phyloP scores from a whole-genome alignment of 2,113 vertebrate species.

The Erythrocercus mccallii region DNA sequence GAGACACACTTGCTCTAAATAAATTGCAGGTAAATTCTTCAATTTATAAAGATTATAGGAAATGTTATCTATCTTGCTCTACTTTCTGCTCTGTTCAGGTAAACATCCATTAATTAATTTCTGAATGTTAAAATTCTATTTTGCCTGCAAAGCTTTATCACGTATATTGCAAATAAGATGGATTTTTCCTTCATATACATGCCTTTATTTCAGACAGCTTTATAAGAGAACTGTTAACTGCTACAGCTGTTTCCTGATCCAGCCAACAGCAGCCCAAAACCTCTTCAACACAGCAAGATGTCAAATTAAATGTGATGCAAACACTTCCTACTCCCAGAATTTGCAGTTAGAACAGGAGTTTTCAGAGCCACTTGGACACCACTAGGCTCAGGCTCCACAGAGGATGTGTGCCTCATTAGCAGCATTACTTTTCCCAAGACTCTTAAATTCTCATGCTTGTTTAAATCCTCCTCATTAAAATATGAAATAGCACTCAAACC shows the following conservation, averaged over 20 bases:
- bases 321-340: neutral
- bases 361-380: neutral
- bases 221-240: neutral
- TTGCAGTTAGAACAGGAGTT: neutral
- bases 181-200: neutral
- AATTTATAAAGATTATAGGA: neutral
- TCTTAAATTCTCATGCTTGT: neutral
- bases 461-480: neutral
- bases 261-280: neutral
- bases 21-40: neutral
- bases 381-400: neutral
- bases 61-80: neutral
- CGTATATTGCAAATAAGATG: neutral
- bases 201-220: neutral
- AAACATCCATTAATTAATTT: neutral
- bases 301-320: neutral
- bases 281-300: neutral
- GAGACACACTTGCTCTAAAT: neutral
- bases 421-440: neutral
- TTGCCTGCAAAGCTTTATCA: neutral
- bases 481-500: neutral
- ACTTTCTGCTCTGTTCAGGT: neutral
- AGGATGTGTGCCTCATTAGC: neutral
- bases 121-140: neutral
- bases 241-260: neutral